phyloP scores from a whole-genome alignment of 2,888 invertebrate species.

The Scaptomyza polygonia region DNA sequence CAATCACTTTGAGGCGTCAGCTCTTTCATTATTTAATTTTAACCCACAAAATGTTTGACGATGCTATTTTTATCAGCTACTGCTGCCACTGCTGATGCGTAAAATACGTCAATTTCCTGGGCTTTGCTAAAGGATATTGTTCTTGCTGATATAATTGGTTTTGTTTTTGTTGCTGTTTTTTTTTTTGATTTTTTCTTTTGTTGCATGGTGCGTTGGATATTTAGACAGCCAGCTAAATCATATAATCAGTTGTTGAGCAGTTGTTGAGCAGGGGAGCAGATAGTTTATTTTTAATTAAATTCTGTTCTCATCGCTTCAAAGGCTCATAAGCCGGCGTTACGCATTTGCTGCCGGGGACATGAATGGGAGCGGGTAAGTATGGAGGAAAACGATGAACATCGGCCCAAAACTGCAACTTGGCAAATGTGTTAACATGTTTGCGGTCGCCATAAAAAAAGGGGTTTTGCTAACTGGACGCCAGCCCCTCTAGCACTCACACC shows the following conservation, averaged over 20 bases:
- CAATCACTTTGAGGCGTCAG: constrained; percentile 38
- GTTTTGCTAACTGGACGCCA: constrained; percentile 43
- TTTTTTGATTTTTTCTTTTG: constrained; percentile 6
- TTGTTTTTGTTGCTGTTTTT: constrained; percentile 20
- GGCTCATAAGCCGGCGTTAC: constrained; percentile 64
- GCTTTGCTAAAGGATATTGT: constrained; percentile 4
- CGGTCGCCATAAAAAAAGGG: constrained; percentile 67
- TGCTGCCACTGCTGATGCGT: constrained; percentile 36
- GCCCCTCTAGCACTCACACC: not conserved
- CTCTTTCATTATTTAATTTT: constrained; percentile 60
- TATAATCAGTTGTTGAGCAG: constrained; percentile 51
- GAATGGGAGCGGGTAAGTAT: not conserved
- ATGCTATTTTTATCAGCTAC: constrained; percentile 1
- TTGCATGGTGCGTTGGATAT: constrained; percentile 6
- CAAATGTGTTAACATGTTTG: constrained; percentile 75
- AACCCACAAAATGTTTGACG: constrained; percentile 46
- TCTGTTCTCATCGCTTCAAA: constrained; percentile 34
- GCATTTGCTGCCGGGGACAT: constrained; percentile 44
- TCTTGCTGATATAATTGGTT: constrained; percentile 6
- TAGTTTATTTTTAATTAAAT: constrained; percentile 75
- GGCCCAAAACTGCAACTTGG: constrained; percentile 53
- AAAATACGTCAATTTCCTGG: constrained; percentile 19
- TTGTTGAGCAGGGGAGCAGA: constrained; percentile 10
- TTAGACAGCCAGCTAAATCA: constrained; percentile 36
- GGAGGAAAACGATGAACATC: constrained; percentile 15